Evolutionary conservation across 2,797 vertebrate genomes (phyloP), one percentile per base, ranked within the genome.

Genomic region (Tiaroga cobitis): DNA sequence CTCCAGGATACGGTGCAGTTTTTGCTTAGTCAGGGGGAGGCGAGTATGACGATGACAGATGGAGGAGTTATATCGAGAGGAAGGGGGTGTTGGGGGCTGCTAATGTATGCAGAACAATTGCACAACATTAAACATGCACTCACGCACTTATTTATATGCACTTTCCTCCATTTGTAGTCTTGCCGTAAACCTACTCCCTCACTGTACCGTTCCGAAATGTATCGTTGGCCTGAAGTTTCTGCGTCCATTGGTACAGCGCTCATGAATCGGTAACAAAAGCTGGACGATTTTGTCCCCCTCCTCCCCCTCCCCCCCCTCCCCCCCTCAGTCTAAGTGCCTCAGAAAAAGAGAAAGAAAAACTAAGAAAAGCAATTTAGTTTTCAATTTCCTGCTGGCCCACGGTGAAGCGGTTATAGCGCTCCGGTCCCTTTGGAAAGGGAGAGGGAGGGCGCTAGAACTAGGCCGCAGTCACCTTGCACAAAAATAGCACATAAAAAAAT

Each of bases 351-450:
- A 89, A 90, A 75, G 63, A 88, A 92, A 92, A 91, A 92, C 88
- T 82, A 90, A 92, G 92, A 80, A 93, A 93, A 94, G 93, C 93
- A 92, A 95, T 96, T 96, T 94, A 89, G 88, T 93, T 95, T 93
- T 94, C 91, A 91, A 95, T 95, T 94, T 95, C 92, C 93, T 95
- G 90, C 93, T 92, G 94, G 93, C 91, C 92, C 92, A 92, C 89
- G 82, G 91, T 93, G 94, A 94, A 91, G 92, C 92, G 80, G 91
- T 91, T 94, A 91, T 93, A 94, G 91, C 88, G 93, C 89, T 89
- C 90, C 84, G 80, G 92, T 95, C 94, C 93, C 94, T 92, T 92
- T 84, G 90, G 94, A 91, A 89, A 90, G 84, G 88, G 67, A 67
- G 68, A 51, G 83, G 70, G 70, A 89, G 63, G 63, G 88, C 81